A percentile compares a stretch with the other conserved stretches of the same genome.
phyloP scores from a whole-genome alignment of 2,797 vertebrate genomes.

The Steatocranus sp. region DNA sequence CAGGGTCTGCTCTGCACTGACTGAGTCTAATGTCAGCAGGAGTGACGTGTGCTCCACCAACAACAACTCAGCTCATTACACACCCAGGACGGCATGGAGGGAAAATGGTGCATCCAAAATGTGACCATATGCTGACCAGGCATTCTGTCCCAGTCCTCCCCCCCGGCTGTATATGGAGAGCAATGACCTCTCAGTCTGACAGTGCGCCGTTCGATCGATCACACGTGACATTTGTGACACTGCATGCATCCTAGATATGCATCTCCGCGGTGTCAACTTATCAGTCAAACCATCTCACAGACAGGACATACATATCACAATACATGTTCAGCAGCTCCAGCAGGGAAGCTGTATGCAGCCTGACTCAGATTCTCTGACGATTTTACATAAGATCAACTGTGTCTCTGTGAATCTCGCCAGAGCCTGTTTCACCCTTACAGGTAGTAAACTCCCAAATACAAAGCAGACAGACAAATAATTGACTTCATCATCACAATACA shows the following conservation, averaged over 20 bases:
- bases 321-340: slow-evolving; percentile 28
- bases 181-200: slow-evolving; percentile 61
- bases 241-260: slow-evolving; percentile 52
- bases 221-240: slow-evolving; percentile 67
- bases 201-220: slow-evolving; percentile 48
- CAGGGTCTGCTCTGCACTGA: slow-evolving; percentile 23
- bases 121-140: slow-evolving; percentile 70
- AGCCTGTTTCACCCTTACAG: background rate
- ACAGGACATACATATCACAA: slow-evolving; percentile 49
- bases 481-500: slow-evolving; percentile 7
- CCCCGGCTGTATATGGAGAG: slow-evolving; percentile 53
- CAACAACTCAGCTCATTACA: slow-evolving; percentile 70
- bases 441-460: background rate
- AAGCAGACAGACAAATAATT: slow-evolving; percentile 11
- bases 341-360: background rate
- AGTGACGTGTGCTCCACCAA: slow-evolving; percentile 51
- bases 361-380: background rate
- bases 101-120: slow-evolving; percentile 53
- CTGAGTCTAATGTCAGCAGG: slow-evolving; percentile 57
- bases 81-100: slow-evolving; percentile 28
- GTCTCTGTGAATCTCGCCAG: background rate
- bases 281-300: slow-evolving; percentile 49
- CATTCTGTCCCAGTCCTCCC: slow-evolving; percentile 43
- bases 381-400: slow-evolving; percentile 10
- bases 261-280: slow-evolving; percentile 52